Percentiles rank a stretch among this genome's conserved stretches.
Conservation (phyloP, 92 coral and sea anemone species). For the Porites lobata region DNA sequence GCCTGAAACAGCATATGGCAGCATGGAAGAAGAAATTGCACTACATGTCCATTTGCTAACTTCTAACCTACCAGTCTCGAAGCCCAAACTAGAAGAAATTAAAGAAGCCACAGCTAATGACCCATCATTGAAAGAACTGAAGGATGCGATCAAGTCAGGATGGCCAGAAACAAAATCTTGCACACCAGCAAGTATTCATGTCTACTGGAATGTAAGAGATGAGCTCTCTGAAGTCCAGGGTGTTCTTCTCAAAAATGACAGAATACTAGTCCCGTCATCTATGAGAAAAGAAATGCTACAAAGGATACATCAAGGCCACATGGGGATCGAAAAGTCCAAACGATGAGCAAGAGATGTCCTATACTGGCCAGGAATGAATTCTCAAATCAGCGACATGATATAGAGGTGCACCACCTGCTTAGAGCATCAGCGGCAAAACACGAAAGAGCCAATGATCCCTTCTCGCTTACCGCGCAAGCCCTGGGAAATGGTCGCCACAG, state of each 20-base stretch:
- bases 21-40: constrained; percentile 74
- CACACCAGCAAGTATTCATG: constrained; percentile 12
- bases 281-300: too few relatives aligned
- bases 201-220: constrained; percentile 78
- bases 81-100: constrained; percentile 57
- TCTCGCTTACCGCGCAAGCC: too few relatives aligned
- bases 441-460: too few relatives aligned
- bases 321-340: constrained; percentile 73
- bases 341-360: constrained; percentile 73
- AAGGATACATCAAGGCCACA: too few relatives aligned
- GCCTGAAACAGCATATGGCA: constrained; percentile 22
- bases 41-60: constrained; percentile 58
- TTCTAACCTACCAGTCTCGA: constrained; percentile 61
- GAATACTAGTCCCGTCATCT: too few relatives aligned
- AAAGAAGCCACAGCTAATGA: constrained; percentile 32
- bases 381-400: constrained; percentile 48
- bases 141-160: constrained; percentile 18
- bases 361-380: constrained; percentile 40
- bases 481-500: too few relatives aligned
- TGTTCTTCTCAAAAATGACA: constrained; percentile 68
- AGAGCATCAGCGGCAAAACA: constrained; percentile 43
- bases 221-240: constrained; percentile 79
- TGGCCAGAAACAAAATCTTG: constrained; percentile 24
- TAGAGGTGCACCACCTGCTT: constrained; percentile 64
- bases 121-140: constrained; percentile 22